Evolutionary conservation across 2,888 invertebrate genomes (phyloP).

Genomic region (Drosophila falleni): DNA sequence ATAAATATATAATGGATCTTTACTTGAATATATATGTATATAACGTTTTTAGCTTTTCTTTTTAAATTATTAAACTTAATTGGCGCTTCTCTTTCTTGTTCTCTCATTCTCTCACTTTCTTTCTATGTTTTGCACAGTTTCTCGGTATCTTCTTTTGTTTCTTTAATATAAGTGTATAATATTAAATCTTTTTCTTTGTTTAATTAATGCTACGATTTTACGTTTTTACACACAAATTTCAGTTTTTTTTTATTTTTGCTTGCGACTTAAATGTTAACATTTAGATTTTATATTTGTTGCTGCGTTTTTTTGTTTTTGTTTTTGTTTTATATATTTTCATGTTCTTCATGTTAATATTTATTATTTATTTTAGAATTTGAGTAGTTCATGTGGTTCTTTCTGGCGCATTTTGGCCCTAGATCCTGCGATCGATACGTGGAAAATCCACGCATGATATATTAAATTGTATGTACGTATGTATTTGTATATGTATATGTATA

Average conservation of each 20-base stretch:
- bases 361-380: constrained; percentile 74
- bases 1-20: constrained; percentile 65
- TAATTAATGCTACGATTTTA: constrained; percentile 73
- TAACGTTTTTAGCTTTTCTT: constrained; percentile 38
- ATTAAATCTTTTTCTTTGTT: constrained; percentile 56
- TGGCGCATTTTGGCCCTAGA: constrained; percentile 54
- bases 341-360: constrained; percentile 50
- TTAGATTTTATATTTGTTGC: constrained; percentile 64
- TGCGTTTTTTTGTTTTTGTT: constrained; percentile 36
- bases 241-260: constrained; percentile 52
- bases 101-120: neutral
- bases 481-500: constrained; percentile 37
- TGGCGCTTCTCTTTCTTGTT: constrained; percentile 52
- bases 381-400: constrained; percentile 67
- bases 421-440: constrained; percentile 48
- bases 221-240: constrained; percentile 78
- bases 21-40: constrained; percentile 69
- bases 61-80: constrained; percentile 62
- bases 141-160: constrained; percentile 46
- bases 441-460: constrained; percentile 38
- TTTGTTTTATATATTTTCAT: constrained; percentile 28
- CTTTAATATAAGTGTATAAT: constrained; percentile 58
- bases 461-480: constrained; percentile 29
- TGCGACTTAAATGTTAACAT: constrained; percentile 76
- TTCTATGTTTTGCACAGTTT: constrained; percentile 48